A percentile compares a stretch with the other conserved stretches of the same genome.
phyloP scores from a whole-genome alignment of 1,140 invertebrate species.

The Aleiodes sp. region DNA sequence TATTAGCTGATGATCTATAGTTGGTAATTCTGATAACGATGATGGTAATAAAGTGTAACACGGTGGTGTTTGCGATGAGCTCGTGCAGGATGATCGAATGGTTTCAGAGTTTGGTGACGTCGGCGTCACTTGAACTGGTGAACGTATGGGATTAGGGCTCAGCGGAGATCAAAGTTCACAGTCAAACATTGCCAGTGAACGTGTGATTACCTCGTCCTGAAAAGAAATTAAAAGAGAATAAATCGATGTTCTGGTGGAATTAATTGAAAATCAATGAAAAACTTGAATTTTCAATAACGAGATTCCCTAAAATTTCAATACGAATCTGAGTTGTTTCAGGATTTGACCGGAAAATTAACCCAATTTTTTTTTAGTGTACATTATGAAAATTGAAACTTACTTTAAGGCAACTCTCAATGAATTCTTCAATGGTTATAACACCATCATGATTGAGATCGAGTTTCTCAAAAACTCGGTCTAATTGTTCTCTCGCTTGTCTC shows the following conservation, averaged over 20 bases:
- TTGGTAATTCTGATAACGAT: conserved; percentile 41
- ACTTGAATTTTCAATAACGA: too few relatives aligned
- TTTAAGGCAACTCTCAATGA: conserved; percentile 94
- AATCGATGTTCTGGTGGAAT: not conserved
- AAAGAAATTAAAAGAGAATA: not conserved
- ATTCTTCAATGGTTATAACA: conserved; percentile 95
- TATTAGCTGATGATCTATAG: not conserved
- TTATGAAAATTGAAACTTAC: conserved; percentile 62
- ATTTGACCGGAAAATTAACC: conserved; percentile 7
- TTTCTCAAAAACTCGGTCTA: conserved; percentile 88
- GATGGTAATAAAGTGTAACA: conserved; percentile 48
- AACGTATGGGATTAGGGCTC: conserved; percentile 47
- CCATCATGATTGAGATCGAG: conserved; percentile 94
- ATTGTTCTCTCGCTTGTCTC: conserved; percentile 81
- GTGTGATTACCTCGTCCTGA: conserved; percentile 82
- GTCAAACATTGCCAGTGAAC: conserved; percentile 85
- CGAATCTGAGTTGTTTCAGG: too few relatives aligned
- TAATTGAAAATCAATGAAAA: too few relatives aligned
- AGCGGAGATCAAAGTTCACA: conserved; percentile 75
- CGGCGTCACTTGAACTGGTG: conserved; percentile 42
- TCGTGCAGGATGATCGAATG: conserved; percentile 49
- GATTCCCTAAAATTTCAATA: too few relatives aligned
- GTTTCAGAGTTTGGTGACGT: conserved; percentile 44
- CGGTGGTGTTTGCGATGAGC: conserved; percentile 49
- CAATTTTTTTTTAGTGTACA: not conserved